Conservation (phyloP, 2,113 vertebrate species). For the Pterophyllum scalare region DNA sequence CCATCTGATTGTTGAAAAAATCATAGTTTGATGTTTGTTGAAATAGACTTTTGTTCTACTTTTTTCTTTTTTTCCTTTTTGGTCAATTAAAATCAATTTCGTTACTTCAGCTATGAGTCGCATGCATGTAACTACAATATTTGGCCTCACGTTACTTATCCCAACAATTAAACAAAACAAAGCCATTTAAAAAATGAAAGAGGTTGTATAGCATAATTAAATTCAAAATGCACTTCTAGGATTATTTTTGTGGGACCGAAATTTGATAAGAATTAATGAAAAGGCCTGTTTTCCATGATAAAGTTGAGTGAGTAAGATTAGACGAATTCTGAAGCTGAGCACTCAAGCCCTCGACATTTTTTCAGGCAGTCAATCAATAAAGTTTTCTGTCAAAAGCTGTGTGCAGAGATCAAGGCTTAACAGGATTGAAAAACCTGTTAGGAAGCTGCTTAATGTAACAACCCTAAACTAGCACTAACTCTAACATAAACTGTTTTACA, state of each 20-base stretch:
- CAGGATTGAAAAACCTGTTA: background rate
- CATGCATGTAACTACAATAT: background rate
- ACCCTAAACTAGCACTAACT: background rate
- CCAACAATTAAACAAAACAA: background rate
- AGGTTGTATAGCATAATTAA: background rate
- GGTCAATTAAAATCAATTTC: background rate
- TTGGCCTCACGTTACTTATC: background rate
- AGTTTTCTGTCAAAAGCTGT: background rate
- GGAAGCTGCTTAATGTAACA: background rate
- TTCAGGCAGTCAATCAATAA: background rate
- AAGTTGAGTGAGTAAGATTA: background rate
- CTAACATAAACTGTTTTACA: background rate
- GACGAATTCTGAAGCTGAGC: constrained; percentile 1
- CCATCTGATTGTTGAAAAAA: background rate
- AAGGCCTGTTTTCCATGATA: background rate
- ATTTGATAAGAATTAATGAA: background rate
- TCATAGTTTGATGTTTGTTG: too few species aligned
- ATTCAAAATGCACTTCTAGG: background rate
- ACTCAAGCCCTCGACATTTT: background rate
- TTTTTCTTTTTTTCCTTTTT: too few species aligned
- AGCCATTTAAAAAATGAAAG: background rate
- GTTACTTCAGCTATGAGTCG: background rate
- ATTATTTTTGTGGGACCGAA: background rate
- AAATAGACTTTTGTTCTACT: too few species aligned
- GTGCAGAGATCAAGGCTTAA: background rate